These are phyloP conservation scores for Doryteuthis pealeii DNA, from an alignment of 1,140 invertebrate genomes.

Conservation along the genomic window DNA sequence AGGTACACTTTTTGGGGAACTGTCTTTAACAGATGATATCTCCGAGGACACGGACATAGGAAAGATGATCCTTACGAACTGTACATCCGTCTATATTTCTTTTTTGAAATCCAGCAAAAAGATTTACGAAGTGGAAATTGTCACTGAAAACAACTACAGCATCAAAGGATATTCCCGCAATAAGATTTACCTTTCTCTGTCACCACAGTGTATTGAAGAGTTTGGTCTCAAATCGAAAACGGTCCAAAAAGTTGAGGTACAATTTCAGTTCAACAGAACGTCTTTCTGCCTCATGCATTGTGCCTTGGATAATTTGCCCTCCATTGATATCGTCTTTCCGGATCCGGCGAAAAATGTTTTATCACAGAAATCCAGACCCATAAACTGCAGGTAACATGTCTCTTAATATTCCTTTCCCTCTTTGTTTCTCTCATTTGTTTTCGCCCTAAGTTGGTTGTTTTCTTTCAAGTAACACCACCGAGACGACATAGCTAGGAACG, in stretches of 20 bases:
- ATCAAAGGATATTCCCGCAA: slow-evolving; percentile 48
- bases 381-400: slow-evolving; percentile 40
- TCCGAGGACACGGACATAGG: slow-evolving; percentile 53
- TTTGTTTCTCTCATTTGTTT: too few relatives aligned
- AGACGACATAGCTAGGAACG: too few relatives aligned
- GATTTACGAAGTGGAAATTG: slow-evolving; percentile 50
- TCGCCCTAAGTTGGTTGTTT: too few relatives aligned
- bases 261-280: slow-evolving; percentile 53
- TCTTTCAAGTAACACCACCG: too few relatives aligned
- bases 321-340: slow-evolving; percentile 50
- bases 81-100: slow-evolving; percentile 43
- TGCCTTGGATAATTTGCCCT: slow-evolving; percentile 44
- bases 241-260: slow-evolving; percentile 44
- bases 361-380: slow-evolving; percentile 36
- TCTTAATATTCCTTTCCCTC: too few relatives aligned
- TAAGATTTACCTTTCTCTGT: slow-evolving; percentile 46
- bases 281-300: slow-evolving; percentile 53
- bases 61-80: slow-evolving; percentile 47
- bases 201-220: slow-evolving; percentile 31
- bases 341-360: slow-evolving; percentile 47
- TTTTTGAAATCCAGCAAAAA: slow-evolving; percentile 22
- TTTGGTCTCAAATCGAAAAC: slow-evolving; percentile 34
- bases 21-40: slow-evolving; percentile 47
- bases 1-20: slow-evolving; percentile 49
- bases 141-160: slow-evolving; percentile 47